Base-by-base conservation (phyloP, 2,113 vertebrate genomes). In the Cichladusa arquata region DNA sequence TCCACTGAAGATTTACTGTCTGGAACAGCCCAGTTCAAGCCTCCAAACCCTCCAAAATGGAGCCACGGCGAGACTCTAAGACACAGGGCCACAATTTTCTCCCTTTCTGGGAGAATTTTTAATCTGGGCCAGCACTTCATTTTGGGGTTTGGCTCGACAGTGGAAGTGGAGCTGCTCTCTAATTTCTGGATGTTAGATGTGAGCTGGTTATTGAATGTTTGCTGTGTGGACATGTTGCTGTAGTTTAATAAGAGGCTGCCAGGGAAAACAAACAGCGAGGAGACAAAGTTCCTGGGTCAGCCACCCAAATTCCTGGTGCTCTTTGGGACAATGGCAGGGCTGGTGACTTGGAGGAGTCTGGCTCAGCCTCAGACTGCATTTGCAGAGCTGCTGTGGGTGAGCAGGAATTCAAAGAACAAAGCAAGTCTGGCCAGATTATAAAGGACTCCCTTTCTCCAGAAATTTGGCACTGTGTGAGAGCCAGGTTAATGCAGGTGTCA, bases 81-180 rank as follows among this genome's bases (percentile, higher is more conserved):
- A 51, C 28, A n/a, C 29, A 38, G 70, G 81, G 54, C 67, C 74
- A 42, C 79, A 62, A 47, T 80, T 93, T 91, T 82, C 81, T 96
- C 62, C 50, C 47, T 80, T 71, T 90, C 92, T 36, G 47, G 66
- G 42, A 62, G 67, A 40, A 67, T 70, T 90, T 90, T 77, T 82
- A 25, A 31, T 73, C 74, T 44, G 31, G 34, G 45, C 81, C 87
- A 94, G 60, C 54, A 8, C 71, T 88, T 91, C 70, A 60, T 77
- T 91, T 89, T 73, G 66, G 81, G 93, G 67, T 88, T 95, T 95
- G 94, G 90, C 93, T 92, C 40, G 5, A 81, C 4, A 16, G 34
- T 77, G 67, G 61, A 38, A 79, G 47, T 40, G 42, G 78, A 95
- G 71, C 92, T 94, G 79, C 85, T 95, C 67, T 95, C 42, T 96